Conservation (phyloP, 2,797 vertebrate genomes). For the Eospalax fontanierii region DNA sequence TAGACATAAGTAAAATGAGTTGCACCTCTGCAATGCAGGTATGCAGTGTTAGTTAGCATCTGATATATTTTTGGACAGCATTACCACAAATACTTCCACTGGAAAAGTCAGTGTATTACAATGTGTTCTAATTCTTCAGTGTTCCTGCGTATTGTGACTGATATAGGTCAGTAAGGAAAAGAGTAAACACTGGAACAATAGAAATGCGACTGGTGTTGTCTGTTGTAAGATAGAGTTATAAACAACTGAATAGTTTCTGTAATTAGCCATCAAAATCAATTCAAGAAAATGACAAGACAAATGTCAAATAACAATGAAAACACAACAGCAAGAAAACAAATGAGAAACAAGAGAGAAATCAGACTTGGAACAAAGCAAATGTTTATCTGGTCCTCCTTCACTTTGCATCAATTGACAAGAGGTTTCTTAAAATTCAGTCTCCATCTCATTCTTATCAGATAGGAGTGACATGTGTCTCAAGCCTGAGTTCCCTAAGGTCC, state of each 20-base stretch:
- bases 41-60: neutral
- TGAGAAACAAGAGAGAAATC: neutral
- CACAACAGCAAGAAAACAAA: neutral
- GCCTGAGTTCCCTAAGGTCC: neutral
- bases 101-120: neutral
- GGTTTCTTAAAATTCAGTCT: neutral
- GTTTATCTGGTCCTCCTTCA: neutral
- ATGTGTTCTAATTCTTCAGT: neutral
- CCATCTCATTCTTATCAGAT: neutral
- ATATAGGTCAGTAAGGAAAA: constrained; percentile 10
- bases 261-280: constrained; percentile 61
- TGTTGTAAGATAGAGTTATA: constrained; percentile 1
- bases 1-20: neutral
- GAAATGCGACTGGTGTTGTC: neutral
- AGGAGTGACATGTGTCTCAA: neutral
- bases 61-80: neutral
- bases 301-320: constrained; percentile 37
- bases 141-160: neutral
- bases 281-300: constrained; percentile 36
- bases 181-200: neutral
- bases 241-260: constrained; percentile 1
- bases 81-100: neutral
- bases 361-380: neutral
- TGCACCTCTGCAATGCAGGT: neutral
- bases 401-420: neutral